Base-by-base conservation (phyloP, 1,140 invertebrate genomes). In the Magallana gigas region DNA sequence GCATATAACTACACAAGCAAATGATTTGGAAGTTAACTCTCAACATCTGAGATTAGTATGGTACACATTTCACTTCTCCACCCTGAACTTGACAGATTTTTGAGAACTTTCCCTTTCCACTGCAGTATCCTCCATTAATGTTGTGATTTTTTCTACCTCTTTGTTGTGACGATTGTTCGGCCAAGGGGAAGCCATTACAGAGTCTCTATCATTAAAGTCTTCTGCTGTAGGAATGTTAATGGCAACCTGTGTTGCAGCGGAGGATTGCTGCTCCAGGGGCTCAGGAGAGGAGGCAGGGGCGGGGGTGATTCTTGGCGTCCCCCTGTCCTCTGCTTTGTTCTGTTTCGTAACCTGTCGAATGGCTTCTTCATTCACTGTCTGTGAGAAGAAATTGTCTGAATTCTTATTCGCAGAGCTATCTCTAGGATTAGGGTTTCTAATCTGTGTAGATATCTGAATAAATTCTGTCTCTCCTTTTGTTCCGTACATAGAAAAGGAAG, bases 151-250 rank as follows among this genome's bases (percentile, higher is more conserved):
- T 59, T 90, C 76, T 76, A 90, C 89, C 12, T 84, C 83, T 36
- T 62, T 48, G 58, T 36, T 36, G 56, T 58, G 56, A 60, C 87
- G 68, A 57, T 85, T 58, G 3, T 83, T 85, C 5, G 88, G 76
- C 88, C 88, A 89, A 11, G 88, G 88, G 8, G 90, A 90, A 16
- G 86, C 83, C 14, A 81, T 57, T n/a, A 83, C 82, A 14, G 90
- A 91, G 12, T 91, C 90, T 12, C 90, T 18, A 59, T 91, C 91
- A 57, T 86, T 86, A 58, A 90, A 76, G 23, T 88, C 87, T 80
- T 90, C 90, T 3, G 89, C 91, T 60, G 91, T 92, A 16, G 91
- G 91, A 58, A 92, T 92, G 81, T 88, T 92, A 59, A 92, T 92
- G 58, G 90, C 88, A 2, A 90, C 60, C 62, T 57, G 64, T 14